Evolutionary conservation across 1,140 invertebrate genomes (phyloP), one percentile per base, ranked within the genome.

Genomic region (Drosophila sproati): DNA sequence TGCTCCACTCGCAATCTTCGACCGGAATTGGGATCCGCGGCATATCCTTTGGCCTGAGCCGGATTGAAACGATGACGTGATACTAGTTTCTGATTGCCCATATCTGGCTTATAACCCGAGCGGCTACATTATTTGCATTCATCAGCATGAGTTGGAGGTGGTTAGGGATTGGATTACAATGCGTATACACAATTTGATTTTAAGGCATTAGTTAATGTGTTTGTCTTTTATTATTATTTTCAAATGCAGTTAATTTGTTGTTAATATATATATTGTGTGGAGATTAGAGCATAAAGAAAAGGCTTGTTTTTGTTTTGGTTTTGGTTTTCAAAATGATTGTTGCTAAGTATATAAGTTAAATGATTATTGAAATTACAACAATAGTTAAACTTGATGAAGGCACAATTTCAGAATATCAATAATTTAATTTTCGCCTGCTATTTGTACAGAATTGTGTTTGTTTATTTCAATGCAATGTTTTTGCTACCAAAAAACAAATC

Each of bases 401-500:
- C 54, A 37, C 54, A 32, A 41, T 39, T 50, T 50, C 47, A 4
- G 3, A 43, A 43, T 35, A 12, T 5, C 12, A 10, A 28, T 48
- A 43, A 43, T 57, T 32, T 10, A 55, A 62, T 70, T 70, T 50
- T 70, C 34, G 35, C 12, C 41, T 39, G 41, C 41, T 47, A 69
- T 43, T 45, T 51, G 32, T 45, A 67, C 4, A 31, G 56, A 87
- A 87, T 82, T 82, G 82, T 87, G 82, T 87, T 87, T 86, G 82
- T 82, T 87, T 80, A 39, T 54, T 77, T 77, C 32, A 74, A 82
- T 80, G 79, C 69, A 69, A 20, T 20, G 20, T 20, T 48, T 60
- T 51, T 7, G 12, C 35, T 63, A 54, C 57, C 51, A 51, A 55
- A 47, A 29, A 63, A 59, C 35, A 47, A 57, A 59, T 63, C 37